Conservation (phyloP, 2,113 vertebrate genomes). For the Cyphomyrus discorhynchus region DNA sequence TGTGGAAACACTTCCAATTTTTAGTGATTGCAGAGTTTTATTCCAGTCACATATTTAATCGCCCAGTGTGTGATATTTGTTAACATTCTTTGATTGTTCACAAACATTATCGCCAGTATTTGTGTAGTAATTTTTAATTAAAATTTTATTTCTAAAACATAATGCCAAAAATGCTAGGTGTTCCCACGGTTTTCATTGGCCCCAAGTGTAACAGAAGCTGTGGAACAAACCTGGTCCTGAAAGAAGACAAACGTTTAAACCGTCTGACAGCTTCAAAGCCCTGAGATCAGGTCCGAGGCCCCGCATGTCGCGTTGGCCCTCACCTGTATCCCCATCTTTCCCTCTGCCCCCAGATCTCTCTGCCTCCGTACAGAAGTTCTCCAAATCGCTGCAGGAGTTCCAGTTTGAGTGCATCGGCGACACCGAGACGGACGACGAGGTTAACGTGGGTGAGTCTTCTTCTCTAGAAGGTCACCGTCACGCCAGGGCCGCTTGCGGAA, state of each 20-base stretch:
- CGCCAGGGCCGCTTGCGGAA: neutral
- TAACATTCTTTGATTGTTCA: neutral
- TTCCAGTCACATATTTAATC: neutral
- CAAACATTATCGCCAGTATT: neutral
- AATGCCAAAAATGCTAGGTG: neutral
- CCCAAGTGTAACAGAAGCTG: neutral
- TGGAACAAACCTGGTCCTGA: neutral
- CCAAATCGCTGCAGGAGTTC: constrained; percentile 87
- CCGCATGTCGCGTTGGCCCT: neutral
- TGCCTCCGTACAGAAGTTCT: constrained; percentile 87
- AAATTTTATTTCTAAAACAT: neutral
- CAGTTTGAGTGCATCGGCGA: constrained; percentile 94
- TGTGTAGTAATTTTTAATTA: neutral
- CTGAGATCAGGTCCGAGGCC: neutral
- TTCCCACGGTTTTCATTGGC: too few relatives aligned
- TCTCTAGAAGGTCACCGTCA: neutral
- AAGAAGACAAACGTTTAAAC: neutral
- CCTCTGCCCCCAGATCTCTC: constrained; percentile 71
- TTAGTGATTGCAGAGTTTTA: neutral
- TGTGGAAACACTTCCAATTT: neutral
- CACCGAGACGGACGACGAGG: constrained; percentile 91
- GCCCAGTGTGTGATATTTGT: neutral
- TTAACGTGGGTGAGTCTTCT: constrained; percentile 82
- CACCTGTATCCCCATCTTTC: neutral
- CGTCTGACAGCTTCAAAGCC: neutral